Evolutionary conservation across 2,888 invertebrate species (phyloP), one percentile per base, ranked within the genome.

Genomic region (Thymelicus sylvestris): DNA sequence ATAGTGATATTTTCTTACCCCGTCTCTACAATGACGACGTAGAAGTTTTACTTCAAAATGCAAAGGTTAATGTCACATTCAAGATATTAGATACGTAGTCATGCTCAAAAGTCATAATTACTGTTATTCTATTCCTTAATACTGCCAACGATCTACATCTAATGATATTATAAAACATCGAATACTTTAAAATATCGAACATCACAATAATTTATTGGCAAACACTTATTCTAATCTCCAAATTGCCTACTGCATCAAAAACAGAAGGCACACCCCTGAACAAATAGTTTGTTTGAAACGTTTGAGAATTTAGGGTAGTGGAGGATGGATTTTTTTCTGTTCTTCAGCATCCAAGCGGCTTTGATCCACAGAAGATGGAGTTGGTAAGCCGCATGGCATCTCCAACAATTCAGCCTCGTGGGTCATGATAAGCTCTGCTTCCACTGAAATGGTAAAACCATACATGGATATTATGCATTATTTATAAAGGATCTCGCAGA

Each of bases 341-440:
- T 96, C 96, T 81, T 96, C 95, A 2, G 91, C 94, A 64, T 95
- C 95, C 39, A 95, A 85, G 2, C 96, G 94, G 0, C 95, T 96
- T 73, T 95, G 94, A 79, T 96, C 96, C 39, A 96, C 95, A n/a
- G 95, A 94, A 0, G 96, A 95, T 0, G 96, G 95, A 0, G 96
- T 95, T n/a, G 97, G 97, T 0, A 97, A 87, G 6, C 97, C 97
- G 72, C 96, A 95, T 0, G 97, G 97, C 86, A 96, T 92, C 74
- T 95, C 95, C n/a, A 97, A 86, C 65, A 96, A 87, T 61, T 96
- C 95, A 10, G 93, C 89, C 83, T 97, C 97, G 78, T 96, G 96
- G 67, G 96, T 95, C 95, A 97, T 95, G 72, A 97, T 96, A 87
- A 96, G 96, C 83, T 97, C 96, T 31, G 97, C 97, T 92, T 97